Evolutionary conservation across 2,113 vertebrate species (phyloP).

Genomic region (Crocuta crocuta): DNA sequence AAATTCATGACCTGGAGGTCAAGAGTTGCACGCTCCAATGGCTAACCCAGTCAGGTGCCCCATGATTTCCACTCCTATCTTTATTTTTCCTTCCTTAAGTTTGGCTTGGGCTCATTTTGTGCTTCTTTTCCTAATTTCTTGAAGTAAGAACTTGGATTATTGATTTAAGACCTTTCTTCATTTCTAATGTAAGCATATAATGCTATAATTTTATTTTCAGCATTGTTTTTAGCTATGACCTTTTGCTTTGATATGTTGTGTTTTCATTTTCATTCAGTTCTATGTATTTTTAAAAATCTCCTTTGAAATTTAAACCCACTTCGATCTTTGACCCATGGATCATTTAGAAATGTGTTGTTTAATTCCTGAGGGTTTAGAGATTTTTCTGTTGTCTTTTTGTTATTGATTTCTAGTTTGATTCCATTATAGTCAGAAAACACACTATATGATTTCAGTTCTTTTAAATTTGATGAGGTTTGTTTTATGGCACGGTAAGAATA

Average conservation of each 20-base stretch:
- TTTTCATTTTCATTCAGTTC: not conserved
- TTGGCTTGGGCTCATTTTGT: not conserved
- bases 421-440: not conserved
- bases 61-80: not conserved
- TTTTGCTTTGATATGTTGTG: not conserved
- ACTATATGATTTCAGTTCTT: not conserved
- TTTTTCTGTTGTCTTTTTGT: not conserved
- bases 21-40: not conserved
- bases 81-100: not conserved
- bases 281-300: not conserved
- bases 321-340: not conserved
- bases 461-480: not conserved
- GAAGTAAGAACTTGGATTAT: not conserved
- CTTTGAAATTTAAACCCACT: not conserved
- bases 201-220: not conserved
- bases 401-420: conserved; percentile 23
- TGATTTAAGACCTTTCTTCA: not conserved
- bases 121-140: not conserved
- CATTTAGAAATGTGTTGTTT: not conserved
- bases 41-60: not conserved
- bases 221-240: not conserved
- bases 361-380: not conserved
- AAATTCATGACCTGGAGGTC: not conserved
- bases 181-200: not conserved
- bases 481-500: not conserved